A percentile compares a stretch with the other conserved stretches of the same genome.
These are phyloP conservation scores for Trialeurodes vaporariorum DNA, from an alignment of 1,140 invertebrate species.

Conservation along the genomic window DNA sequence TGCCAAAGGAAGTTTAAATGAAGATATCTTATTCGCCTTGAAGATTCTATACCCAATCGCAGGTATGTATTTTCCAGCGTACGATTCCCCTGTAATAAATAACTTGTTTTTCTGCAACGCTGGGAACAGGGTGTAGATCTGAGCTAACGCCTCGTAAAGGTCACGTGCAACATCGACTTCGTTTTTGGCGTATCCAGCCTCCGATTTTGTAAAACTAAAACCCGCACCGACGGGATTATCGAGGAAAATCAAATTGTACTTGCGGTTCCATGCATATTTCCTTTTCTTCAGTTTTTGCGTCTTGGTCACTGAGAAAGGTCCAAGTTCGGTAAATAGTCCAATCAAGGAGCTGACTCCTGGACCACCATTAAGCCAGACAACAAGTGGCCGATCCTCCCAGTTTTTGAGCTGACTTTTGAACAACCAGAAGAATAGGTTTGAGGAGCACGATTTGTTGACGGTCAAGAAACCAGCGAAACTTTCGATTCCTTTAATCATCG, in stretches of 20 bases:
- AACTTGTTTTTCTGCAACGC: slow-evolving; percentile 52
- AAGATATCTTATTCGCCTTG: slow-evolving; percentile 44
- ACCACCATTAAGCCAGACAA: slow-evolving; percentile 65
- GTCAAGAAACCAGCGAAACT: slow-evolving; percentile 55
- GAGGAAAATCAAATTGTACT: slow-evolving; percentile 67
- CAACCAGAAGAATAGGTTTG: slow-evolving; percentile 68
- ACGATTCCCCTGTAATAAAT: slow-evolving; percentile 76
- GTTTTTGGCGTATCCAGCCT: slow-evolving; percentile 51
- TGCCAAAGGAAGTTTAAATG: slow-evolving; percentile 46
- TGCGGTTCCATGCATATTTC: slow-evolving; percentile 52
- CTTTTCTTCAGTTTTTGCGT: slow-evolving; percentile 28
- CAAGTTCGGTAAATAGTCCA: slow-evolving; percentile 56
- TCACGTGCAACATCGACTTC: slow-evolving; percentile 39
- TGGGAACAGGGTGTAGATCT: slow-evolving; percentile 61
- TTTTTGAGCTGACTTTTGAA: slow-evolving; percentile 48
- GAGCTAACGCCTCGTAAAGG: slow-evolving; percentile 27
- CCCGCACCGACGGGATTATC: slow-evolving; percentile 80
- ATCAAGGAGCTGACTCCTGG: slow-evolving; percentile 57
- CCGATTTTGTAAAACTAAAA: slow-evolving; percentile 55
- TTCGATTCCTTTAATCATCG: slow-evolving; percentile 6
- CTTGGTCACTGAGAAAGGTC: slow-evolving; percentile 31
- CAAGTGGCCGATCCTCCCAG: slow-evolving; percentile 42
- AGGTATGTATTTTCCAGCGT: slow-evolving; percentile 74
- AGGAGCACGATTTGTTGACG: slow-evolving; percentile 48
- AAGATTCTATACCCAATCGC: slow-evolving; percentile 65